Base-by-base conservation (phyloP, 1,140 invertebrate genomes). In the Listronotus bonariensis region DNA sequence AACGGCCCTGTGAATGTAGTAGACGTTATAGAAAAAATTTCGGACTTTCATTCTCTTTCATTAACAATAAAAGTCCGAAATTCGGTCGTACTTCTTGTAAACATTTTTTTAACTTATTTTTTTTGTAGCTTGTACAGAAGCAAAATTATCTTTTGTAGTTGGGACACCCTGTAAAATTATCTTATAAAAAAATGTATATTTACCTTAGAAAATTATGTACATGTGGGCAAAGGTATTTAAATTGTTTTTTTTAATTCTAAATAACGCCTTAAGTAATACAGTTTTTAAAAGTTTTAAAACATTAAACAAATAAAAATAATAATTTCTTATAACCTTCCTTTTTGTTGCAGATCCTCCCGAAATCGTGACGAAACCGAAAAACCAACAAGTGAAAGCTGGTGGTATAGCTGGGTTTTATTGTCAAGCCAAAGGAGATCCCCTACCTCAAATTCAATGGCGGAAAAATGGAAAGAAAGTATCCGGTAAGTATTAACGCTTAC, bases 331-430 rank as follows among this genome's bases (percentile, higher is more conserved):
- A 74, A 79, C n/a, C n/a, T n/a, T n/a, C n/a, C 73, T 81, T 80
- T 81, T 12, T 36, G 2, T 78, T 78, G 68, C 87, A 96, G 94
- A 94, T 88, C 93, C 93, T 49, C 93, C 93, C 65, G 89, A 93
- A 83, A 93, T 97, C 76, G 88, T 91, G 71, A 89, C 89, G 74
- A 87, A 87, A 74, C 94, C 94, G 9, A 84, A 88, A 64, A 92
- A 94, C 77, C 91, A 94, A 74, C 89, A 89, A 72, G 96, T 97
- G 32, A 88, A 89, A 60, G 91, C 89, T 53, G 93, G 92, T 57
- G 90, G 91, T n/a, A 92, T 94, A 56, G 95, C 95, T 1, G 92
- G 91, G 41, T 97, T 98, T 83, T 96, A 95, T 81, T 99, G 96
- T 83, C 90, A 89, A 46, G 95, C 95, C 14, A 85, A 90, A 48